Conservation (phyloP, 2,888 invertebrate species). For the Diarsia dahlii region DNA sequence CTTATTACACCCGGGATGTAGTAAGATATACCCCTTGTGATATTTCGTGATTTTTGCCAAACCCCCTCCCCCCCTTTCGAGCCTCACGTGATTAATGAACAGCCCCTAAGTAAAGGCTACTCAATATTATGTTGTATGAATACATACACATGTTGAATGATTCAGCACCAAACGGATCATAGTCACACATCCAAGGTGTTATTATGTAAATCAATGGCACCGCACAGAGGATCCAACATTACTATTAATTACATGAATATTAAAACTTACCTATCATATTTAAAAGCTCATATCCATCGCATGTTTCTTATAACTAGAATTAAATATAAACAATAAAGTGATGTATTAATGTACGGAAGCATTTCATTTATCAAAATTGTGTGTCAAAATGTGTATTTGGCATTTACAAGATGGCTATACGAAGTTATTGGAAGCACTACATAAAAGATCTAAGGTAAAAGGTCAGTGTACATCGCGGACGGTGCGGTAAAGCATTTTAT, state of each 20-base stretch:
- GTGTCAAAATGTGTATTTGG: slow-evolving; percentile 75
- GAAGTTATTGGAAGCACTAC: slow-evolving; percentile 82
- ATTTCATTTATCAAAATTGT: slow-evolving; percentile 64
- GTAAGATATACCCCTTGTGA: too few relatives aligned
- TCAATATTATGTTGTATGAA: slow-evolving; percentile 66
- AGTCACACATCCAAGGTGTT: slow-evolving; percentile 41
- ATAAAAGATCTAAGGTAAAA: slow-evolving; percentile 63
- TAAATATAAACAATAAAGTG: slow-evolving; percentile 67
- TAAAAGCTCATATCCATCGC: slow-evolving; percentile 71
- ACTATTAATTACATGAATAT: slow-evolving; percentile 43
- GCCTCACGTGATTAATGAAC: too few relatives aligned
- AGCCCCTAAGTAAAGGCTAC: slow-evolving; percentile 80
- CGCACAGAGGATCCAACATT: slow-evolving; percentile 64
- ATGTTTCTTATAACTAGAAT: slow-evolving; percentile 63
- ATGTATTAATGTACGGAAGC: slow-evolving; percentile 72
- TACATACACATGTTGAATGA: slow-evolving; percentile 68
- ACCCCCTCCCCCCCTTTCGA: too few relatives aligned
- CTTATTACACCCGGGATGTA: too few relatives aligned
- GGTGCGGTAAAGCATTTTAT: background rate
- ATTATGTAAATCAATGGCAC: slow-evolving; percentile 68
- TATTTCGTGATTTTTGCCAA: too few relatives aligned
- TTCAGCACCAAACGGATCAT: slow-evolving; percentile 76
- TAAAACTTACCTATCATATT: slow-evolving; percentile 61
- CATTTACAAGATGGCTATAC: slow-evolving; percentile 73
- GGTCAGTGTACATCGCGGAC: background rate